Evolutionary conservation across 2,113 vertebrate species (phyloP).

Genomic region (Delphinapterus leucas): DNA sequence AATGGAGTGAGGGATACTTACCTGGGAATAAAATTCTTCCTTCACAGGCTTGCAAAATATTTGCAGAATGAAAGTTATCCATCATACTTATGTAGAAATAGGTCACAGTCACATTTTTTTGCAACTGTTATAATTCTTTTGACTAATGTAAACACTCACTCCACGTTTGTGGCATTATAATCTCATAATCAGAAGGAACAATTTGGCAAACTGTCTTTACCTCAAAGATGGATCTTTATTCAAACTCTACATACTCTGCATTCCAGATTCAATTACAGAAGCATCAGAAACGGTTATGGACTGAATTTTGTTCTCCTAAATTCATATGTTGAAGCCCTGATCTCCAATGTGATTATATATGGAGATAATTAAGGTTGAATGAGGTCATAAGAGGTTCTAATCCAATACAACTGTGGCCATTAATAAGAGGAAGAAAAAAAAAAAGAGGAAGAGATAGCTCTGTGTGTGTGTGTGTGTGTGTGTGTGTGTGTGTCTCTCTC

Average conservation of each 20-base stretch:
- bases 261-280: not conserved
- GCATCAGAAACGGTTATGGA: not conserved
- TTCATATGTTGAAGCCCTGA: not conserved
- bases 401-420: not conserved
- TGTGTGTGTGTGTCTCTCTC: not conserved
- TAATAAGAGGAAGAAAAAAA: not conserved
- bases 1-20: not conserved
- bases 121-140: not conserved
- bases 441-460: not conserved
- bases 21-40: not conserved
- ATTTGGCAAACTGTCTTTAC: not conserved
- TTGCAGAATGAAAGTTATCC: conserved; percentile 48
- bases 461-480: not conserved
- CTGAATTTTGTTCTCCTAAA: not conserved
- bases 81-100: conserved; percentile 37
- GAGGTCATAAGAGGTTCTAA: not conserved
- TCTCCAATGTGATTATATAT: not conserved
- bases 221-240: not conserved
- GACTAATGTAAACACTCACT: not conserved
- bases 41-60: not conserved
- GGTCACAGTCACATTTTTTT: conserved; percentile 37
- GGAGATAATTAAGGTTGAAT: not conserved
- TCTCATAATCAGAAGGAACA: conserved; percentile 31
- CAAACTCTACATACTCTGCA: not conserved
- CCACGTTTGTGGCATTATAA: not conserved